Percentiles rank a stretch among this genome's conserved stretches.
Evolutionary conservation across 2,888 invertebrate genomes (phyloP).

Genomic region (Chamaedrilus cognettii): DNA sequence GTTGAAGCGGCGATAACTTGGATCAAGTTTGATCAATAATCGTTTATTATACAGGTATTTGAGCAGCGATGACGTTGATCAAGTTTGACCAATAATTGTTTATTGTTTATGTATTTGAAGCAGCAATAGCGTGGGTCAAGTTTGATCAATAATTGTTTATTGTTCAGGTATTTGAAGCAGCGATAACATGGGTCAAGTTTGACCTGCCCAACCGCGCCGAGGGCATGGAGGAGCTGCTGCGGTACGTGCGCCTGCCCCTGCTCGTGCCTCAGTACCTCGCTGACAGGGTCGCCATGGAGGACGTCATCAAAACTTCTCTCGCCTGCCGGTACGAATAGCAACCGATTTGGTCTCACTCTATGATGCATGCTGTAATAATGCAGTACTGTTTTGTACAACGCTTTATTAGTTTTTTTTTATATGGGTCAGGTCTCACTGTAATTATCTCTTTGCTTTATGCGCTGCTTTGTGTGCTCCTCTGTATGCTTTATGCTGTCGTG

Average conservation of each 20-base stretch:
- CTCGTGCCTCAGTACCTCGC: slow-evolving; percentile 80
- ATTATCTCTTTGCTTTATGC: no score
- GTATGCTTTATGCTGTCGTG: no score
- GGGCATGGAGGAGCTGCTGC: slow-evolving; percentile 71
- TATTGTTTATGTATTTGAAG: slow-evolving; percentile 53
- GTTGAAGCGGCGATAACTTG: neutral
- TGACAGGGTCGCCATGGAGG: slow-evolving; percentile 78
- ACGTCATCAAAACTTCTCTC: slow-evolving; percentile 75
- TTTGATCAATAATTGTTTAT: slow-evolving; percentile 64
- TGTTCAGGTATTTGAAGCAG: slow-evolving; percentile 75
- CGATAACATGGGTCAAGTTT: slow-evolving; percentile 79
- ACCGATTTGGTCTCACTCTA: no score
- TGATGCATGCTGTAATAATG: no score
- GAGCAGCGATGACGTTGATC: no score
- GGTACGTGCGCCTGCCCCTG: slow-evolving; percentile 77
- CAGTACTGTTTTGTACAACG: no score
- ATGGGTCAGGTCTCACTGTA: no score
- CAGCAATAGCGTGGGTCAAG: no score
- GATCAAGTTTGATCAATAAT: no score
- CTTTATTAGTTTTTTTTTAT: no score
- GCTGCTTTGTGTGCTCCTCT: no score
- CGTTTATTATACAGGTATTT: neutral
- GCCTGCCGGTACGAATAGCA: slow-evolving; percentile 68
- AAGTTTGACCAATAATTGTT: no score
- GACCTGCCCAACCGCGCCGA: slow-evolving; percentile 66